Evolutionary conservation across 1,140 invertebrate genomes (phyloP).

Genomic region (Coenobita brevimanus): DNA sequence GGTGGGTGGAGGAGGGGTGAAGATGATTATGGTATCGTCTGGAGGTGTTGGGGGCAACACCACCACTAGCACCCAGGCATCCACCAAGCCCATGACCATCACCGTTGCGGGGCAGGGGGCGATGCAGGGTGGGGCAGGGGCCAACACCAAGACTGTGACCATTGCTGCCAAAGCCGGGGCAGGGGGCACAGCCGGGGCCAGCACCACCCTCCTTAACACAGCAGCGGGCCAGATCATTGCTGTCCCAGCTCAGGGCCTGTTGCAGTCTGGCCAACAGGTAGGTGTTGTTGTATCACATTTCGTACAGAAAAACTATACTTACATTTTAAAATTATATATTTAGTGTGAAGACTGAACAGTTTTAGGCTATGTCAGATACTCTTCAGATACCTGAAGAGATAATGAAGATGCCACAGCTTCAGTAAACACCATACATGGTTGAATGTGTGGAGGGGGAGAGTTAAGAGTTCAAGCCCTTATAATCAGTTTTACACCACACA

Average conservation of each 20-base stretch:
- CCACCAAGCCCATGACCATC: conserved; percentile 80
- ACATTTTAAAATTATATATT: no score
- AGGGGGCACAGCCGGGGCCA: conserved; percentile 63
- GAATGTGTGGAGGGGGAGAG: no score
- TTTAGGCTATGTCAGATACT: no score
- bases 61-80: conserved; percentile 63
- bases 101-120: conserved; percentile 78
- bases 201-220: conserved; percentile 70
- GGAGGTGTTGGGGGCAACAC: conserved; percentile 68
- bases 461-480: no score
- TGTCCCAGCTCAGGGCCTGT: conserved; percentile 74
- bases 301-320: no score
- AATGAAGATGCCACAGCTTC: no score
- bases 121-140: conserved; percentile 71
- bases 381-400: no score
- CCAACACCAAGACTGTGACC: conserved; percentile 78
- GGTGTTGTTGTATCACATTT: not conserved
- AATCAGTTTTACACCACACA: no score
- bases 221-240: conserved; percentile 75
- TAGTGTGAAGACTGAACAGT: no score
- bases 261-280: conserved; percentile 72
- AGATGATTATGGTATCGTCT: conserved; percentile 81
- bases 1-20: conserved; percentile 74
- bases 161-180: conserved; percentile 75
- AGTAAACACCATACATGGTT: no score